Evolutionary conservation across 1,140 invertebrate genomes (phyloP).

Genomic region (Neodiprion lecontei): DNA sequence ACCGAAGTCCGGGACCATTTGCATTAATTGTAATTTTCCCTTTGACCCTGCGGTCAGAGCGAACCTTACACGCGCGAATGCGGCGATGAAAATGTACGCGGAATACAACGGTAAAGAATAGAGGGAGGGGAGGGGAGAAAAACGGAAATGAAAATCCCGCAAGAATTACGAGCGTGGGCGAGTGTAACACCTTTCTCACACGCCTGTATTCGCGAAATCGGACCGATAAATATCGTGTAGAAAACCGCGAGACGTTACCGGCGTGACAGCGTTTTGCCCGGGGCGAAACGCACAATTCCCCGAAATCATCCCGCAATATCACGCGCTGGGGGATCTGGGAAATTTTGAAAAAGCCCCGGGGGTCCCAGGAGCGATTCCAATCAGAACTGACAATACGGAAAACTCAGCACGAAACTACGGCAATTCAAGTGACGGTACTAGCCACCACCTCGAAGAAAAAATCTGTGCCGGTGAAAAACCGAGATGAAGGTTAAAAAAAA

Average conservation of each 20-base stretch:
- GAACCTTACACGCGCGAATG: too few species aligned
- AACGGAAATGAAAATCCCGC: too few species aligned
- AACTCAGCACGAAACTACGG: neutral
- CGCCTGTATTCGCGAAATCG: neutral
- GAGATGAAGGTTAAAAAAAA: neutral
- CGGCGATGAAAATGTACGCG: too few species aligned
- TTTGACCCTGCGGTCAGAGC: too few species aligned
- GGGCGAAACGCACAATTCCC: constrained; percentile 1
- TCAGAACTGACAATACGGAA: neutral
- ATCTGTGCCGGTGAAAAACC: neutral
- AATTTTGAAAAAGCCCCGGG: neutral
- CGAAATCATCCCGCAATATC: neutral
- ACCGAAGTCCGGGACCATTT: neutral
- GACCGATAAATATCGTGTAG: neutral
- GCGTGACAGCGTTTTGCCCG: neutral
- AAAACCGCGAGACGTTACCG: too few species aligned
- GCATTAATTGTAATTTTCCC: neutral
- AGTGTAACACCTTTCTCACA: too few species aligned
- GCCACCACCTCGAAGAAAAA: neutral
- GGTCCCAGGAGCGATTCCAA: neutral
- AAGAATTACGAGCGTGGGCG: too few species aligned
- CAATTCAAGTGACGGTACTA: neutral
- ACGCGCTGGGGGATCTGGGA: neutral
- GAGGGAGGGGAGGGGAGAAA: too few species aligned
- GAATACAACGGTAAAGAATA: too few species aligned